Conservation (phyloP, 2,888 invertebrate genomes). For the Drosophila quasianomalipes region DNA sequence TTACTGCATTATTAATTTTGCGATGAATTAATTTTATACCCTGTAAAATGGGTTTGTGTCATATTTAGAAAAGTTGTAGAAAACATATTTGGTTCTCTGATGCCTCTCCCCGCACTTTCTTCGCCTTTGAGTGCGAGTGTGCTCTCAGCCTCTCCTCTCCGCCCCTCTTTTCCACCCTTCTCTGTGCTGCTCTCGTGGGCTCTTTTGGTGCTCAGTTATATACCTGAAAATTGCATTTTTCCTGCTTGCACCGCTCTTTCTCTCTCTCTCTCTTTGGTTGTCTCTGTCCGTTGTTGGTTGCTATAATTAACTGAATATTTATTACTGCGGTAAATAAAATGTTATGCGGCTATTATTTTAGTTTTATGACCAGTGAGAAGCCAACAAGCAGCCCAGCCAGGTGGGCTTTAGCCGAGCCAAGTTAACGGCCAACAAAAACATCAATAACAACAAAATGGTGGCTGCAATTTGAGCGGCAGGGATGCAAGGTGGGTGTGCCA, state of each 20-base stretch:
- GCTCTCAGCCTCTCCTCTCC: too few relatives aligned
- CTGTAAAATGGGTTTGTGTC: neutral
- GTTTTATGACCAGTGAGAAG: slow-evolving; percentile 72
- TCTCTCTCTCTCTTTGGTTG: neutral
- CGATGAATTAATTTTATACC: neutral
- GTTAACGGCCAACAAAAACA: slow-evolving; percentile 23
- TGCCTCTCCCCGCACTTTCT: neutral
- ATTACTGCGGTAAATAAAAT: slow-evolving; percentile 82
- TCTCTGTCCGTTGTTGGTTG: slow-evolving; percentile 20
- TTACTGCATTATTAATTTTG: neutral
- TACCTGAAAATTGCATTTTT: neutral
- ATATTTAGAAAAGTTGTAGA: neutral
- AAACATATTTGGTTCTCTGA: neutral
- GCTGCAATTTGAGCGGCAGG: slow-evolving; percentile 26
- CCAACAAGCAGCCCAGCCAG: slow-evolving; percentile 51
- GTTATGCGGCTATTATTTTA: slow-evolving; percentile 81
- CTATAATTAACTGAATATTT: slow-evolving; percentile 80
- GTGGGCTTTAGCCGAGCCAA: slow-evolving; percentile 66
- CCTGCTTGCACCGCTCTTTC: neutral
- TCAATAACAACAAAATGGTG: slow-evolving; percentile 21
- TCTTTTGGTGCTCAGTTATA: neutral
- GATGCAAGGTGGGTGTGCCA: neutral
- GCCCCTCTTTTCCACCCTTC: neutral
- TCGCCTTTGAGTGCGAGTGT: too few relatives aligned
- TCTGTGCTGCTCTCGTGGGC: neutral